phyloP scores from a whole-genome alignment of 2,113 vertebrate species.

The Megaptera novaeangliae region DNA sequence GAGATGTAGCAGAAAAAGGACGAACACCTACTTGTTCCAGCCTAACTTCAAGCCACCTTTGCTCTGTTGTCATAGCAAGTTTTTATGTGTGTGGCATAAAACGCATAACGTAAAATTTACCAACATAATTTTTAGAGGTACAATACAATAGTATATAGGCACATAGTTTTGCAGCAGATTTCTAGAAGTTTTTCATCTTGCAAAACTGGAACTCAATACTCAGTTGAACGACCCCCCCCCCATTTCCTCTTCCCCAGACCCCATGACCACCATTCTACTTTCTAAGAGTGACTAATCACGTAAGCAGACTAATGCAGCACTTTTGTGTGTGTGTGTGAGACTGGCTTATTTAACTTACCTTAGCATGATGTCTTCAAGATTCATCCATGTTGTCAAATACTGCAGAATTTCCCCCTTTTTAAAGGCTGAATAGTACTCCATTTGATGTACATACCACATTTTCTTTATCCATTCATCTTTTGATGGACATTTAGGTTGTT shows the following conservation, averaged over 20 bases:
- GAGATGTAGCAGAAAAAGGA: not conserved
- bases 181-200: not conserved
- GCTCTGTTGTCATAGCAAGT: not conserved
- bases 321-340: not conserved
- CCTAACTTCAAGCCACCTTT: slow-evolving; percentile 43
- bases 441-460: not conserved
- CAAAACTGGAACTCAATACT: not conserved
- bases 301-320: not conserved
- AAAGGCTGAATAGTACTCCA: not conserved
- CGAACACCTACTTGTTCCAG: not conserved
- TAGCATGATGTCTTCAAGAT: not conserved
- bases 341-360: not conserved
- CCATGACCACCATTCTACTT: not conserved
- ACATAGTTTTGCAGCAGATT: not conserved
- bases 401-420: not conserved
- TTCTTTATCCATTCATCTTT: not conserved
- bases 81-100: not conserved
- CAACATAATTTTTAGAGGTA: not conserved
- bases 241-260: not conserved
- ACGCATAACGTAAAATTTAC: not conserved
- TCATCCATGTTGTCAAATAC: not conserved
- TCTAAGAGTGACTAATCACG: not conserved
- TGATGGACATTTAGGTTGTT: not conserved
- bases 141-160: not conserved
- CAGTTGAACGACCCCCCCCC: not conserved